Conservation (phyloP, 2,888 invertebrate species). For the Agrotis exclamationis region DNA sequence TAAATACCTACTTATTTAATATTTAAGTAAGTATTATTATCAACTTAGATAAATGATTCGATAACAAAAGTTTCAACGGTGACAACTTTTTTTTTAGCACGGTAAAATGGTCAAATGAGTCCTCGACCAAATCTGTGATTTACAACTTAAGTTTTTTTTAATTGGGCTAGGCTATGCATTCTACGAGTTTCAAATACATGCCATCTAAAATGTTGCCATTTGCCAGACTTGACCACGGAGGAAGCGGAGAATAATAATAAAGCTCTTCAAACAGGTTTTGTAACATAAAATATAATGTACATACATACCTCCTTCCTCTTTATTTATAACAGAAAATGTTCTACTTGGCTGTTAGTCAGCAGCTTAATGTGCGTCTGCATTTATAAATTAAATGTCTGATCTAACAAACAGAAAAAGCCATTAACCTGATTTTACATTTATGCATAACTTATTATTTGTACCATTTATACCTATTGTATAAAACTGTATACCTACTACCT, state of each 20-base stretch:
- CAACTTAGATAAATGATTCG: too few relatives aligned
- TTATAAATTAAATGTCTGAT: constrained; percentile 40
- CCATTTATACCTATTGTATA: constrained; percentile 1
- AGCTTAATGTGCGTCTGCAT: constrained; percentile 27
- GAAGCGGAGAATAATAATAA: constrained; percentile 39
- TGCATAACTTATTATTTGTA: background rate
- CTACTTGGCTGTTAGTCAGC: constrained; percentile 41
- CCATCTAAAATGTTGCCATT: background rate
- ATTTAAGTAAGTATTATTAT: too few relatives aligned
- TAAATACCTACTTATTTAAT: too few relatives aligned
- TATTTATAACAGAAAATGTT: constrained; percentile 32
- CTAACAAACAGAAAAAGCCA: constrained; percentile 29
- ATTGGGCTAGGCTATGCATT: background rate
- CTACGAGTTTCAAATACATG: background rate
- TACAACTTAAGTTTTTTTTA: too few relatives aligned
- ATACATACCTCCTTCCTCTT: background rate
- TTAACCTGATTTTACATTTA: constrained; percentile 40
- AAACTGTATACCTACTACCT: background rate
- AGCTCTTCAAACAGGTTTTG: constrained; percentile 45
- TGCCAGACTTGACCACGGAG: constrained; percentile 9
- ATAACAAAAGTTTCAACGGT: too few relatives aligned
- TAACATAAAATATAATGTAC: constrained; percentile 9
- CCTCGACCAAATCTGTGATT: too few relatives aligned
- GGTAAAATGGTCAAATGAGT: too few relatives aligned
- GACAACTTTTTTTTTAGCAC: too few relatives aligned